These are phyloP conservation scores for Parauchenoglanis punctatus DNA, from an alignment of 2,797 vertebrate species.

Conservation along the genomic window DNA sequence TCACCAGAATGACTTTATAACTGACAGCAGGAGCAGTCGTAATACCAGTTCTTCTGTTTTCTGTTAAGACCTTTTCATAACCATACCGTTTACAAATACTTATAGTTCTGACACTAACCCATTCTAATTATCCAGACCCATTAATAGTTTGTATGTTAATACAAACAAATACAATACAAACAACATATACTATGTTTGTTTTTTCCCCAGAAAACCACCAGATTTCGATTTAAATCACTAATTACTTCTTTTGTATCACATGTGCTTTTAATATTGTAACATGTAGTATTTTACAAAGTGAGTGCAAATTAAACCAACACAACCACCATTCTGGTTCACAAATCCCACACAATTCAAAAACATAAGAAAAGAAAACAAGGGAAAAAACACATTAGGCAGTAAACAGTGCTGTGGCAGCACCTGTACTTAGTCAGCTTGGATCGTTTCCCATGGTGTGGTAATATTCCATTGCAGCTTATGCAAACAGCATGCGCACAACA, in stretches of 20 bases:
- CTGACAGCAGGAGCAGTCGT: background rate
- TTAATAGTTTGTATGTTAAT: too few species aligned
- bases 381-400: background rate
- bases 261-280: background rate
- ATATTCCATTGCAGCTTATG: background rate
- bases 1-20: background rate
- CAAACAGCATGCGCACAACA: background rate
- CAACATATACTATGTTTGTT: too few species aligned
- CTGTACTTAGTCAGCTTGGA: background rate
- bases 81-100: background rate
- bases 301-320: background rate
- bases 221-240: background rate
- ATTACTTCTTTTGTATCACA: background rate
- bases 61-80: background rate
- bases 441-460: background rate
- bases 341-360: background rate
- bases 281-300: background rate
- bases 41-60: conserved; percentile 23
- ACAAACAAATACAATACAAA: too few species aligned
- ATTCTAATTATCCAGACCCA: background rate
- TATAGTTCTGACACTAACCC: background rate
- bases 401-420: background rate
- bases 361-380: background rate
- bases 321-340: background rate
- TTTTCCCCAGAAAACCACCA: background rate